Conservation (phyloP, 1,140 invertebrate genomes). For the Heliothis virescens region DNA sequence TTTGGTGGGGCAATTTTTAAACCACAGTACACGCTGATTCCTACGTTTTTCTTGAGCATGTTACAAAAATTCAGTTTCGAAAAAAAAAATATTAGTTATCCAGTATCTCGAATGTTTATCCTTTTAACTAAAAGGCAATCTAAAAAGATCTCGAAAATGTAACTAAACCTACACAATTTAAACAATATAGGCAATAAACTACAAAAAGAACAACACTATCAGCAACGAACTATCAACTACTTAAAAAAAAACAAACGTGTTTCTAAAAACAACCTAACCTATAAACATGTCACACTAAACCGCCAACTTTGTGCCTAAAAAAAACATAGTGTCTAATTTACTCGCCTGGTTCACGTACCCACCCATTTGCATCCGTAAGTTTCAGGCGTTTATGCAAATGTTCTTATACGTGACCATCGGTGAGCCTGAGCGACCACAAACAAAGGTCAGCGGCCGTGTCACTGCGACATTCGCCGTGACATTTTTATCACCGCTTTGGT, state of each 20-base stretch:
- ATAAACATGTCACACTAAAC: not conserved
- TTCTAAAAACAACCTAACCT: too few species aligned
- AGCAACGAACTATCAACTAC: too few species aligned
- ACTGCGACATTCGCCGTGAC: constrained; percentile 31
- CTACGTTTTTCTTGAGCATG: not conserved
- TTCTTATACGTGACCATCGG: constrained; percentile 23
- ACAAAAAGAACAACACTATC: too few species aligned
- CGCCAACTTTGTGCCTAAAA: not conserved
- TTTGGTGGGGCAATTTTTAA: not conserved
- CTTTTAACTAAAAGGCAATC: too few species aligned
- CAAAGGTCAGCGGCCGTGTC: constrained; percentile 40
- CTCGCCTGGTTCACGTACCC: not conserved
- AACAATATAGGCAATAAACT: too few species aligned
- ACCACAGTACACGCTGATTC: not conserved
- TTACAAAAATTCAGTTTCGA: too few species aligned
- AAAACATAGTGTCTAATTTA: constrained; percentile 10
- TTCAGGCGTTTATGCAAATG: constrained; percentile 42
- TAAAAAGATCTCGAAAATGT: too few species aligned
- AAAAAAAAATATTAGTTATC: too few species aligned
- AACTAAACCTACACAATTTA: too few species aligned
- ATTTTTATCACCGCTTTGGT: constrained; percentile 29
- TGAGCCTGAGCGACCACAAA: constrained; percentile 26
- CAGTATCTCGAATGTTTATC: too few species aligned
- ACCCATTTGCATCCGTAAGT: constrained; percentile 12
- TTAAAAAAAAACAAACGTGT: too few species aligned